These are phyloP conservation scores for Rutpela maculata DNA, from an alignment of 2,888 invertebrate species.

Conservation along the genomic window DNA sequence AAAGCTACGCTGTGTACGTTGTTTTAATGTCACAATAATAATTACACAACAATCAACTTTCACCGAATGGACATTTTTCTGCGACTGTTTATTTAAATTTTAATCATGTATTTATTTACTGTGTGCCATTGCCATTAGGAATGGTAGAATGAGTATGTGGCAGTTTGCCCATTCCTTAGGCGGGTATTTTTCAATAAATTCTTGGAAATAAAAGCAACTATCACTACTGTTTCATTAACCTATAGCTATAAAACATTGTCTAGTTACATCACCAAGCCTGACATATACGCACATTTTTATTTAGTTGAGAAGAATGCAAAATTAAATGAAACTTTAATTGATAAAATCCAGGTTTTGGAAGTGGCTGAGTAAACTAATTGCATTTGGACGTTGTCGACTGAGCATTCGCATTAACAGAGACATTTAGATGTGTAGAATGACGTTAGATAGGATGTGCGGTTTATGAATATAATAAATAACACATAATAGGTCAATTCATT, in stretches of 20 bases:
- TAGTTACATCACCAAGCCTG: slow-evolving; percentile 21
- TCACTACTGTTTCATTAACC: slow-evolving; percentile 35
- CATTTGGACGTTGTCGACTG: too few species aligned
- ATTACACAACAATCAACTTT: slow-evolving; percentile 52
- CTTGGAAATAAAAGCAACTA: slow-evolving; percentile 34
- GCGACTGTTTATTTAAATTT: slow-evolving; percentile 52
- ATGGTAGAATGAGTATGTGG: slow-evolving; percentile 33
- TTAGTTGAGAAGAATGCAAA: too few species aligned
- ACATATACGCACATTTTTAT: background rate
- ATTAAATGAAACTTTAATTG: too few species aligned
- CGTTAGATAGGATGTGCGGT: too few species aligned
- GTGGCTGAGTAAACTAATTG: too few species aligned
- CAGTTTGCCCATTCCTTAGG: slow-evolving; percentile 29
- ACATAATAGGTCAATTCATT: too few species aligned
- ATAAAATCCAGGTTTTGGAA: too few species aligned
- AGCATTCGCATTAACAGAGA: too few species aligned
- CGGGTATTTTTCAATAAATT: slow-evolving; percentile 33
- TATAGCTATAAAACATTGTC: slow-evolving; percentile 32
- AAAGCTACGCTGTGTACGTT: slow-evolving; percentile 9
- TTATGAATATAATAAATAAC: too few species aligned
- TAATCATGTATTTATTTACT: slow-evolving; percentile 40
- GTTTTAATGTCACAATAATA: slow-evolving; percentile 32
- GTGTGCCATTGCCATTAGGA: slow-evolving; percentile 31
- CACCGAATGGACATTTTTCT: slow-evolving; percentile 52
- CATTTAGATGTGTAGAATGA: too few species aligned